Evolutionary conservation across 2,888 invertebrate genomes (phyloP), one percentile per base, ranked within the genome.

Genomic region (Ligdia adustata): DNA sequence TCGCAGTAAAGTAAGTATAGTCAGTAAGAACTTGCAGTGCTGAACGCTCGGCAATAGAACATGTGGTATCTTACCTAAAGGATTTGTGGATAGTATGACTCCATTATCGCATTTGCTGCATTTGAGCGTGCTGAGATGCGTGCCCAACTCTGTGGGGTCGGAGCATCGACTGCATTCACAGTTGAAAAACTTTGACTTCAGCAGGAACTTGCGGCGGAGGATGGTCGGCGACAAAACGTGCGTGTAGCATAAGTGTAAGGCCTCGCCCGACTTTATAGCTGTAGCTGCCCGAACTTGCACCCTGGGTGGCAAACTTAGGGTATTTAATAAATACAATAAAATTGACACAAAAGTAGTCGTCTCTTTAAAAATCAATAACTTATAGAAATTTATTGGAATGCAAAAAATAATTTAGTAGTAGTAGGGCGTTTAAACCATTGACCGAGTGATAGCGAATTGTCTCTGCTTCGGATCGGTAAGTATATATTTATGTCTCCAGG

Each of bases 71-170:
- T 77, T 82, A 95, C 95, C 94, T 60, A 94, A 80, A 15, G 95
- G 93, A 79, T 94, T 90, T 37, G 90, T 86, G 2, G 94, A 87
- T 48, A 94, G 56, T 33, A 95, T 88, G 34, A 94, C 79, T 0
- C 95, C 95, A 56, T 93, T 93, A 54, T 94, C 93, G 66, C 95
- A 95, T 74, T 94, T 94, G 60, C 90, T 93, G 67, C 97, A 97
- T 72, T 95, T 95, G 1, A 97, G 77, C 0, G 96, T 93, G 57
- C 96, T 95, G 69, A 95, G 91, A 68, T 96, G 92, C 0, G 96
- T 95, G 4, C 93, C 95, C 31, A 97, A 79, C 72, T 97, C 97
- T 0, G 94, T 94, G 5, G 96, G 95, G 77, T 97, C 96, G 1
- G 91, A 83, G 70, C 97, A 97, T 38, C 97, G 91, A 1, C 82